These are phyloP conservation scores for Lithophane socia DNA, from an alignment of 2,888 invertebrate species.

Conservation along the genomic window DNA sequence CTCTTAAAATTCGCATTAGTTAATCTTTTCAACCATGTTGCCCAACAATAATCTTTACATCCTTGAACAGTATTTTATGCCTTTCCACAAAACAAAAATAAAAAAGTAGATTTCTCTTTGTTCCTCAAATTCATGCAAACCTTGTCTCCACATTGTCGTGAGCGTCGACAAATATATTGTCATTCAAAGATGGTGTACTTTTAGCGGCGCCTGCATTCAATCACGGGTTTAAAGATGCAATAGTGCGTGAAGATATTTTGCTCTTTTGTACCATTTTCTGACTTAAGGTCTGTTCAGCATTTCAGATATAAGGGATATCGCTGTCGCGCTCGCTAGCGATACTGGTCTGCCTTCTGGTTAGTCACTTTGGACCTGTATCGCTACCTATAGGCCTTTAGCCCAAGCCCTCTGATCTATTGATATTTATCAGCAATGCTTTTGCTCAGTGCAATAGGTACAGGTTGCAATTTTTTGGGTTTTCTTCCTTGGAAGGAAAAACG, in stretches of 20 bases:
- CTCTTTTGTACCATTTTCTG: not conserved
- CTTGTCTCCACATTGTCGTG: constrained; percentile 18
- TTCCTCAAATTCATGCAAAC: constrained; percentile 31
- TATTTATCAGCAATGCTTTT: not conserved
- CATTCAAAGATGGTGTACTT: constrained; percentile 31
- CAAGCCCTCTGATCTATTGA: not conserved
- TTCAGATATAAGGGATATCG: too few species aligned
- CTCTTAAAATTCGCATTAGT: not conserved
- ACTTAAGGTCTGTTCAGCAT: too few species aligned
- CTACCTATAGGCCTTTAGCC: too few species aligned
- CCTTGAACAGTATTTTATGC: not conserved
- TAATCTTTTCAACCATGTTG: not conserved
- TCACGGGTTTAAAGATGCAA: constrained; percentile 11
- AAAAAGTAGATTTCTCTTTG: constrained; percentile 27
- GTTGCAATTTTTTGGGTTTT: not conserved
- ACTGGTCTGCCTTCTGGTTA: too few species aligned
- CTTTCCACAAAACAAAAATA: not conserved
- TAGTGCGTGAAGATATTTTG: constrained; percentile 16
- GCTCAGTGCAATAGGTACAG: not conserved
- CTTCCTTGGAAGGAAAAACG: not conserved
- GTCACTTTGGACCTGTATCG: too few species aligned
- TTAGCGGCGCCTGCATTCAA: constrained; percentile 45
- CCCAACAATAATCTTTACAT: not conserved
- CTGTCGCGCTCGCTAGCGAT: too few species aligned
- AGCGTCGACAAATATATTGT: constrained; percentile 21